phyloP scores from a whole-genome alignment of 1,140 invertebrate genomes.

The Forficula auricularia region DNA sequence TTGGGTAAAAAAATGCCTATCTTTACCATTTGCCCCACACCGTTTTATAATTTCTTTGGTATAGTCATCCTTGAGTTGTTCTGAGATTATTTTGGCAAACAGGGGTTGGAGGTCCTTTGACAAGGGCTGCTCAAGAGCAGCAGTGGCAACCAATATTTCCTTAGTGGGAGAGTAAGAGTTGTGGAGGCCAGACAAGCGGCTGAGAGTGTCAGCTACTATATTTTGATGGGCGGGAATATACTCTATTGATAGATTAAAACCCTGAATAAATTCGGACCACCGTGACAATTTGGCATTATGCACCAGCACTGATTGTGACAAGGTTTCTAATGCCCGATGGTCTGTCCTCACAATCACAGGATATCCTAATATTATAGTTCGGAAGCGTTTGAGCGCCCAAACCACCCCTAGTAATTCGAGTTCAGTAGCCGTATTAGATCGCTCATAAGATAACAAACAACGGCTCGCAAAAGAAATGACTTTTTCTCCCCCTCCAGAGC shows the following conservation, averaged over 20 bases:
- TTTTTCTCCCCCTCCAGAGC: constrained; percentile 5
- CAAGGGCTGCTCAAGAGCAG: no score
- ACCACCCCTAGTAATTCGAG: constrained; percentile 25
- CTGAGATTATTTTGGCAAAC: no score
- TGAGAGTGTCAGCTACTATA: neutral
- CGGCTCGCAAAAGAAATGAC: constrained; percentile 25
- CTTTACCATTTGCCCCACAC: no score
- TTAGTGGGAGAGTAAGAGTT: no score
- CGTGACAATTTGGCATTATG: constrained; percentile 22
- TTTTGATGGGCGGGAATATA: constrained; percentile 16
- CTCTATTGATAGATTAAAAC: constrained; percentile 22
- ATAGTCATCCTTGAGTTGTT: no score
- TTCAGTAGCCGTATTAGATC: constrained; percentile 24
- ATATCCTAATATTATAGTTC: constrained; percentile 19
- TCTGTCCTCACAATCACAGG: constrained; percentile 27
- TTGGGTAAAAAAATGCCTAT: no score
- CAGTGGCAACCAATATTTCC: no score
- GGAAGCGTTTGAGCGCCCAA: constrained; percentile 25
- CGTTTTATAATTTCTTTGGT: no score
- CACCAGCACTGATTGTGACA: constrained; percentile 23
- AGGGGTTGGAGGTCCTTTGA: no score
- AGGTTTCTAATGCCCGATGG: constrained; percentile 26
- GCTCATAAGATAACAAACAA: constrained; percentile 21
- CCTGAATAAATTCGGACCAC: constrained; percentile 25
- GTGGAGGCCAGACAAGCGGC: no score